A percentile compares a stretch with the other conserved stretches of the same genome.
Evolutionary conservation across 2,888 invertebrate genomes (phyloP).

Genomic region (Atrina japonica): DNA sequence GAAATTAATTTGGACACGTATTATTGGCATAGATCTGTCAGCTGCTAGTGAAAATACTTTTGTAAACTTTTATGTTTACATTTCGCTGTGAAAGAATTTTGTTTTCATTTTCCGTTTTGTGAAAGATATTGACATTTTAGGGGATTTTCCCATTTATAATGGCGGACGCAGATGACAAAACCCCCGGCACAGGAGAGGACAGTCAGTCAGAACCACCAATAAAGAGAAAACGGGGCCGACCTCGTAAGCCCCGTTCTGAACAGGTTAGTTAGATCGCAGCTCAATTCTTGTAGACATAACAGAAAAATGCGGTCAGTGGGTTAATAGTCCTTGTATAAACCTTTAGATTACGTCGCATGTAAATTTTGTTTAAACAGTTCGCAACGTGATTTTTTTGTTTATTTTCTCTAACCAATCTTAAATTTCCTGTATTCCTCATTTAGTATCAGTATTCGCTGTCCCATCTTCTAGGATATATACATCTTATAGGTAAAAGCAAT

Average conservation of each 20-base stretch:
- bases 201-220: conserved; percentile 23
- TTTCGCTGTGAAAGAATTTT: no score
- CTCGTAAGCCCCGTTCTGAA: conserved; percentile 59
- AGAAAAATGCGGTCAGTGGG: conserved; percentile 32
- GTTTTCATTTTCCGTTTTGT: no score
- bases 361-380: no score
- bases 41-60: no score
- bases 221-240: conserved; percentile 62
- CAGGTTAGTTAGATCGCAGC: conserved; percentile 46
- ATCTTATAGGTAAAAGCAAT: no score
- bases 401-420: neutral
- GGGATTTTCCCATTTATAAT: conserved; percentile 17
- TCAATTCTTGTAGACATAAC: neutral
- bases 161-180: conserved; percentile 45
- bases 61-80: no score
- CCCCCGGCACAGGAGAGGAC: neutral
- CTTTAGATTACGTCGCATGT: neutral
- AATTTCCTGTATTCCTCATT: no score
- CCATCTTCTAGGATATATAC: no score
- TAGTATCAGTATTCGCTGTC: no score
- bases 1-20: no score
- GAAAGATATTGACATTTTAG: no score
- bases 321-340: neutral
- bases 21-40: no score
- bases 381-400: conserved; percentile 2